phyloP scores from a whole-genome alignment of 2,888 invertebrate species.

The Trissoscelio sp. region DNA sequence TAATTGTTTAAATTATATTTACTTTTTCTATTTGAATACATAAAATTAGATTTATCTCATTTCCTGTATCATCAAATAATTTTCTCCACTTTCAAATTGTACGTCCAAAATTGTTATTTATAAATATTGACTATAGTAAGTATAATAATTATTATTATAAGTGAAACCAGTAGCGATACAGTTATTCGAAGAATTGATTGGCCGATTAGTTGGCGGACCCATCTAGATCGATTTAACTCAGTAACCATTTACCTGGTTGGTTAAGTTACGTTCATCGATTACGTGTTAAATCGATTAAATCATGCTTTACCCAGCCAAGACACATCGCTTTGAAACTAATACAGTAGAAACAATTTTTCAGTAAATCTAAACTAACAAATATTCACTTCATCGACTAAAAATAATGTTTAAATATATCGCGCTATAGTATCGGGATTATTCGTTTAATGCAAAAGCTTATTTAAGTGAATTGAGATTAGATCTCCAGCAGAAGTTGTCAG shows the following conservation, averaged over 20 bases:
- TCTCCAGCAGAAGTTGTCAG: conserved; percentile 46
- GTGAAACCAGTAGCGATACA: conserved; percentile 1
- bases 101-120: too few species aligned
- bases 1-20: too few species aligned
- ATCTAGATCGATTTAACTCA: conserved; percentile 48
- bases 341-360: conserved; percentile 22
- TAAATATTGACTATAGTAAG: too few species aligned
- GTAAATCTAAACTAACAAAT: conserved; percentile 1
- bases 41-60: too few species aligned
- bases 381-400: too few species aligned
- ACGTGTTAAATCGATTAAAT: conserved; percentile 50
- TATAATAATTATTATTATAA: conserved; percentile 1
- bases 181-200: conserved; percentile 45
- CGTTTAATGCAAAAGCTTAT: conserved; percentile 9
- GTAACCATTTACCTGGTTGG: conserved; percentile 50
- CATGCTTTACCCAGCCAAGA: conserved; percentile 38
- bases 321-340: conserved; percentile 29
- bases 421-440: conserved; percentile 2
- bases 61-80: too few species aligned
- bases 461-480: conserved; percentile 28
- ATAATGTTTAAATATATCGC: too few species aligned
- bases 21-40: too few species aligned
- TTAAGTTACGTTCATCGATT: conserved; percentile 55
- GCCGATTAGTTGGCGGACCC: conserved; percentile 37
- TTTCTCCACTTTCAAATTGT: background rate